phyloP scores from a whole-genome alignment of 2,797 vertebrate species.

The Falco cherrug region DNA sequence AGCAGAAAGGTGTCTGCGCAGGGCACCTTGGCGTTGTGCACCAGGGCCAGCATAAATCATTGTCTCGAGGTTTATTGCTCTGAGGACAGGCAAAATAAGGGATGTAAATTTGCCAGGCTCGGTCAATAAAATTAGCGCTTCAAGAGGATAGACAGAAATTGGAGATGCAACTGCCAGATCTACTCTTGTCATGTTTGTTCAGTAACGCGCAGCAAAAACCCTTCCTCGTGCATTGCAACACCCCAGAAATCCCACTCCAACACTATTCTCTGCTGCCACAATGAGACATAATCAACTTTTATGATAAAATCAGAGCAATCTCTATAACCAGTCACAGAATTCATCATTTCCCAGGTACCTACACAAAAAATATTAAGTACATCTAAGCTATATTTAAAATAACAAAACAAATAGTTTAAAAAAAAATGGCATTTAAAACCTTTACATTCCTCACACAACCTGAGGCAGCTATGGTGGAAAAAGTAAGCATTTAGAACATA shows the following conservation, averaged over 20 bases:
- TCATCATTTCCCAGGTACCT: background rate
- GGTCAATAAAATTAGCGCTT: background rate
- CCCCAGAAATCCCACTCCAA: background rate
- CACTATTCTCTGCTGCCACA: background rate
- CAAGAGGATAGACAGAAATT: background rate
- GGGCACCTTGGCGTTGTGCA: fast-evolving
- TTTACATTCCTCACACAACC: background rate
- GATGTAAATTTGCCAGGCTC: background rate
- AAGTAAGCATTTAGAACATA: background rate
- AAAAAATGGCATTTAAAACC: background rate
- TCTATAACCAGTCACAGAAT: background rate
- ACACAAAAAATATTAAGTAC: background rate
- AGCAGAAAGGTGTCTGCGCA: background rate
- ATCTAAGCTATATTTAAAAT: constrained; percentile 39
- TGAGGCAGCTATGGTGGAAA: background rate
- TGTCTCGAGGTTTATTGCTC: background rate
- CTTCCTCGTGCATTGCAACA: fast-evolving
- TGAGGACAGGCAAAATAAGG: background rate
- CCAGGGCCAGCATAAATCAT: background rate
- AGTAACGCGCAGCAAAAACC: fast-evolving
- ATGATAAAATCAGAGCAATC: background rate
- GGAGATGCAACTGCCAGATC: background rate
- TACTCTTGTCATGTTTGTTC: background rate
- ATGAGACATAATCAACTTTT: background rate
- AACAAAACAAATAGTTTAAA: background rate